Evolutionary conservation across 2,888 invertebrate genomes (phyloP).

Genomic region (Augochlorella aurata): DNA sequence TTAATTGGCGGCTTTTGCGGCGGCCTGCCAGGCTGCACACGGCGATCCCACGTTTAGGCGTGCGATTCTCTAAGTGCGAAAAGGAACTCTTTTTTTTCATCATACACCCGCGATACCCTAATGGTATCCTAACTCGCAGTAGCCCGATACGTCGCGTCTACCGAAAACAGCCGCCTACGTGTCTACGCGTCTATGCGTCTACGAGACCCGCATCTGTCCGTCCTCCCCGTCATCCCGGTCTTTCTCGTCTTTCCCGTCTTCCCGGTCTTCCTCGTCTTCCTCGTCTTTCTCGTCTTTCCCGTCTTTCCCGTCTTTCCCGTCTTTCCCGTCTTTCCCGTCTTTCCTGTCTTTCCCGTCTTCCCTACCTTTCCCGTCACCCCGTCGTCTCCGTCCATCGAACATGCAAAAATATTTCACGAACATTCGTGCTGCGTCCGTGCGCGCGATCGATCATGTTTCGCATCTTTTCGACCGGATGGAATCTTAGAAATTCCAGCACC

Average conservation of each 20-base stretch:
- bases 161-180: slow-evolving; percentile 26
- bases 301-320: too few relatives aligned
- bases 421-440: background rate
- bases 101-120: slow-evolving; percentile 19
- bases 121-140: background rate
- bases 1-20: slow-evolving; percentile 73
- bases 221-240: too few relatives aligned
- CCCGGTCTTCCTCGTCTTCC: too few relatives aligned
- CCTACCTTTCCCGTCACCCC: too few relatives aligned
- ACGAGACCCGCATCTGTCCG: background rate
- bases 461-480: background rate
- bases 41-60: slow-evolving; percentile 55
- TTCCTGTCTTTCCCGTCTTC: too few relatives aligned
- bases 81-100: slow-evolving; percentile 52
- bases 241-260: too few relatives aligned
- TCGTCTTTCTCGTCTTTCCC: too few relatives aligned
- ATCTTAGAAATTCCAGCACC: background rate
- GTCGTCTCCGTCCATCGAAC: background rate
- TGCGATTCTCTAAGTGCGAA: slow-evolving; percentile 52
- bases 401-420: background rate
- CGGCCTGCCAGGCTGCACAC: slow-evolving; percentile 59
- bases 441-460: background rate
- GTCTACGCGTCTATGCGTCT: slow-evolving; percentile 1
- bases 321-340: too few relatives aligned
- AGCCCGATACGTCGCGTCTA: background rate